Percentiles rank a stretch among this genome's conserved stretches.
These are phyloP conservation scores for Anaspis maculata DNA, from an alignment of 2,888 invertebrate species.

Conservation along the genomic window DNA sequence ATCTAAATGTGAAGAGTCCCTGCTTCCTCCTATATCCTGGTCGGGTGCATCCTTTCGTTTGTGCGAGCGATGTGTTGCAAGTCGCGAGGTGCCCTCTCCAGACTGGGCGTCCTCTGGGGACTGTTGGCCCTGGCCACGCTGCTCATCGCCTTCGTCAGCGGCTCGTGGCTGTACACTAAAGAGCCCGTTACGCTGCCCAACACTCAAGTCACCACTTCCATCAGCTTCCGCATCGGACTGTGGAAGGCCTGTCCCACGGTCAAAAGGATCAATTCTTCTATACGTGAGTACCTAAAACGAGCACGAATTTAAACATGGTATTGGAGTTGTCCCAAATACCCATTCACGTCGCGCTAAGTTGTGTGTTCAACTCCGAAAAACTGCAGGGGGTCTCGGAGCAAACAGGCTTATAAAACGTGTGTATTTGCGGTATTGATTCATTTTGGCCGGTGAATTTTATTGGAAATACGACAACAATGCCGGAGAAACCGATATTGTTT, in stretches of 20 bases:
- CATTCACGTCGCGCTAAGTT: no score
- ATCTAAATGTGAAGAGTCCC: constrained; percentile 5
- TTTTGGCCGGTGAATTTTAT: no score
- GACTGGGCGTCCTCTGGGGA: constrained; percentile 44
- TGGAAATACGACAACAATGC: no score
- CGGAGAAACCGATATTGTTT: no score
- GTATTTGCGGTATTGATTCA: no score
- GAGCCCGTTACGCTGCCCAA: constrained; percentile 43
- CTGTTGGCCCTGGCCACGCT: constrained; percentile 41
- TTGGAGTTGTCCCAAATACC: neutral
- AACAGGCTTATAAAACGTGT: no score
- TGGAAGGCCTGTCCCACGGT: constrained; percentile 46
- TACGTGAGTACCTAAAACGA: constrained; percentile 8
- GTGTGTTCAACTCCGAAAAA: no score
- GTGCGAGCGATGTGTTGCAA: constrained; percentile 34
- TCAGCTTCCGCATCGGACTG: constrained; percentile 45
- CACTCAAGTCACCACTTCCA: constrained; percentile 39
- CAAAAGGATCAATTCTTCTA: constrained; percentile 37
- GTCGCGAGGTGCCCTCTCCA: constrained; percentile 37
- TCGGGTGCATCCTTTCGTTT: neutral
- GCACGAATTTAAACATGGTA: neutral
- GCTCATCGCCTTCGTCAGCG: constrained; percentile 44
- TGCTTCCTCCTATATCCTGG: constrained; percentile 5
- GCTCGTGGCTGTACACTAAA: constrained; percentile 45
- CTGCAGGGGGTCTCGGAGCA: no score